Percentiles rank a stretch among this genome's conserved stretches.
Evolutionary conservation across 2,888 invertebrate species (phyloP).

Genomic region (Vandiemenella viatica): DNA sequence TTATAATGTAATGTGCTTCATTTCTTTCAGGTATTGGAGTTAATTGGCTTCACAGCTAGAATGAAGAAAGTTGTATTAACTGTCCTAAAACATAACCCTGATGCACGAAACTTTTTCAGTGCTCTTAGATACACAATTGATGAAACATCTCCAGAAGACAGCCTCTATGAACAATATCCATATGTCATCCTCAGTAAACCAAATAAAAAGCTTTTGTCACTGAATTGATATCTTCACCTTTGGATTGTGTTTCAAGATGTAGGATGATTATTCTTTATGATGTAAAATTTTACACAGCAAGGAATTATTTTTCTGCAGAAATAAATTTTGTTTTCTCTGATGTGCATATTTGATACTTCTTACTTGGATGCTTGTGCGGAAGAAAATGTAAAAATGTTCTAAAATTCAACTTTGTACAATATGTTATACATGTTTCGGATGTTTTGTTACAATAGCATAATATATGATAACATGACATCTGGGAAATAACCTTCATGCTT

Average conservation of each 20-base stretch:
- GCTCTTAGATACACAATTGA: slow-evolving; percentile 53
- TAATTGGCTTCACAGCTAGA: slow-evolving; percentile 52
- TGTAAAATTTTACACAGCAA: not conserved
- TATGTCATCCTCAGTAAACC: slow-evolving; percentile 48
- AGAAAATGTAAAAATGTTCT: too few relatives aligned
- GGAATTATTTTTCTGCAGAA: not conserved
- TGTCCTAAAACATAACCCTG: slow-evolving; percentile 61
- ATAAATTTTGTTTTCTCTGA: too few relatives aligned
- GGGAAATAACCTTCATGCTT: too few relatives aligned
- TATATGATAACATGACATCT: too few relatives aligned
- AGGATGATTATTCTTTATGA: not conserved
- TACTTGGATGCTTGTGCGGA: too few relatives aligned
- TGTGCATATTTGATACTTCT: too few relatives aligned
- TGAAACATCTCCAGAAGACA: slow-evolving; percentile 47
- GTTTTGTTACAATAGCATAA: too few relatives aligned
- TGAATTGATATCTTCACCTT: too few relatives aligned
- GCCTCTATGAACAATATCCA: slow-evolving; percentile 35
- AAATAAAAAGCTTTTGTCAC: slow-evolving; percentile 26
- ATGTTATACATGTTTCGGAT: too few relatives aligned
- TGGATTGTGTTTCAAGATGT: too few relatives aligned
- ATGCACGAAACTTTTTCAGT: slow-evolving; percentile 57
- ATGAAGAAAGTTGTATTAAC: slow-evolving; percentile 74
- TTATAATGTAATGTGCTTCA: not conserved
- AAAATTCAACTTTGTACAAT: too few relatives aligned
- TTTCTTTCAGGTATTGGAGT: slow-evolving; percentile 38